phyloP scores from a whole-genome alignment of 1,140 invertebrate genomes.

The Vanessa atalanta region DNA sequence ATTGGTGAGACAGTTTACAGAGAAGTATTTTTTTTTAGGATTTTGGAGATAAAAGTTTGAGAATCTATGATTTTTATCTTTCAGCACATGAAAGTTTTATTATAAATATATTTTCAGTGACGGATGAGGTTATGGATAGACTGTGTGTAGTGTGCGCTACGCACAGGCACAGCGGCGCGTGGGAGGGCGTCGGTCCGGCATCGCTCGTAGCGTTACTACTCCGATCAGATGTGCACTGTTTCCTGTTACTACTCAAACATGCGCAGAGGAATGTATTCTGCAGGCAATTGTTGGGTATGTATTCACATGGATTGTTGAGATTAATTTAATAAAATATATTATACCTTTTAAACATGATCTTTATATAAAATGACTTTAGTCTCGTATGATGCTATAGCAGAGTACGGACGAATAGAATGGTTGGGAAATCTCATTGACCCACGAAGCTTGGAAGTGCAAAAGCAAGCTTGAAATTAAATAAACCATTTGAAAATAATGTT shows the following conservation, averaged over 20 bases:
- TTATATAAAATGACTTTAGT: too few relatives aligned
- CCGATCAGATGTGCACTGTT: constrained; percentile 62
- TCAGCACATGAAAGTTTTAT: background rate
- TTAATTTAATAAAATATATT: too few relatives aligned
- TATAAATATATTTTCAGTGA: constrained; percentile 51
- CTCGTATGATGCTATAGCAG: too few relatives aligned
- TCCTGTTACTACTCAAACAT: constrained; percentile 64
- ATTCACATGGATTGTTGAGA: background rate
- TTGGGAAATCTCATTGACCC: too few relatives aligned
- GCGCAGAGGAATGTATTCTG: constrained; percentile 65
- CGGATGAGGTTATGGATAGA: constrained; percentile 64
- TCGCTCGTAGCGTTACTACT: constrained; percentile 63
- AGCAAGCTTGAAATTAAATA: too few relatives aligned
- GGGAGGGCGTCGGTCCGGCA: constrained; percentile 58
- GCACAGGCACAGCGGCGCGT: constrained; percentile 48
- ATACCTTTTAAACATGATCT: too few relatives aligned
- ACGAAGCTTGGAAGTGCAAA: too few relatives aligned
- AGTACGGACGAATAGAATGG: too few relatives aligned
- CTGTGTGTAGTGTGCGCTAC: constrained; percentile 52
- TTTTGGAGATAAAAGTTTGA: too few relatives aligned
- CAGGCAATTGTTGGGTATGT: constrained; percentile 66
- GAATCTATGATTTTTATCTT: background rate
- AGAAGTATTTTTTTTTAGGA: too few relatives aligned
- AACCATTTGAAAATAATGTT: too few relatives aligned
- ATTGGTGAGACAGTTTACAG: too few relatives aligned